Evolutionary conservation across 2,888 invertebrate species (phyloP).

Genomic region (Ptilodon capucinus): DNA sequence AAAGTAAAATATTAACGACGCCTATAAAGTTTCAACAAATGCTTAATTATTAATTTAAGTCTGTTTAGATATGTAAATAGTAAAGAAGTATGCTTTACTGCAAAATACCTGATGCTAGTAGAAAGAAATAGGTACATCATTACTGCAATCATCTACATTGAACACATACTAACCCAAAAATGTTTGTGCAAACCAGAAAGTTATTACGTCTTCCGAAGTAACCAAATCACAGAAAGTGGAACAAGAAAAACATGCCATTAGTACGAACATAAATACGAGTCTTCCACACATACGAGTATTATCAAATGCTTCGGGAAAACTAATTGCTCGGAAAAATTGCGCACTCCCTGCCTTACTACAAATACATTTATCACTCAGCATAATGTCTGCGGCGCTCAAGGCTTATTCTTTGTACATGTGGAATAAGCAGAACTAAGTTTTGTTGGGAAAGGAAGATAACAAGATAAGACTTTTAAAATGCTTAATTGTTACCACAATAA

Average conservation of each 20-base stretch:
- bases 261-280: constrained; percentile 41
- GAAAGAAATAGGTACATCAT: background rate
- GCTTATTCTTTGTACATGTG: background rate
- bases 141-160: too few relatives aligned
- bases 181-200: background rate
- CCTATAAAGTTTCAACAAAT: too few relatives aligned
- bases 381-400: background rate
- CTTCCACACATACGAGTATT: constrained; percentile 43
- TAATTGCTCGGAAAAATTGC: constrained; percentile 59
- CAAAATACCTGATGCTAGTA: too few relatives aligned
- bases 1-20: too few relatives aligned
- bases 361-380: constrained; percentile 48
- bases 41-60: too few relatives aligned
- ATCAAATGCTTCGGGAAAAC: constrained; percentile 61
- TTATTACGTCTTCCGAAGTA: background rate
- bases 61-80: too few relatives aligned
- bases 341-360: constrained; percentile 38
- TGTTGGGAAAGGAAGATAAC: background rate
- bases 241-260: constrained; percentile 30
- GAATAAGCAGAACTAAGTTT: background rate
- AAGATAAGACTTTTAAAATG: background rate
- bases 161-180: background rate
- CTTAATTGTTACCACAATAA: too few relatives aligned
- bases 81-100: too few relatives aligned
- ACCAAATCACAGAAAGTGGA: constrained; percentile 25